Base-by-base conservation (phyloP, 2,797 vertebrate genomes). In the Halcyon smyrnensis region DNA sequence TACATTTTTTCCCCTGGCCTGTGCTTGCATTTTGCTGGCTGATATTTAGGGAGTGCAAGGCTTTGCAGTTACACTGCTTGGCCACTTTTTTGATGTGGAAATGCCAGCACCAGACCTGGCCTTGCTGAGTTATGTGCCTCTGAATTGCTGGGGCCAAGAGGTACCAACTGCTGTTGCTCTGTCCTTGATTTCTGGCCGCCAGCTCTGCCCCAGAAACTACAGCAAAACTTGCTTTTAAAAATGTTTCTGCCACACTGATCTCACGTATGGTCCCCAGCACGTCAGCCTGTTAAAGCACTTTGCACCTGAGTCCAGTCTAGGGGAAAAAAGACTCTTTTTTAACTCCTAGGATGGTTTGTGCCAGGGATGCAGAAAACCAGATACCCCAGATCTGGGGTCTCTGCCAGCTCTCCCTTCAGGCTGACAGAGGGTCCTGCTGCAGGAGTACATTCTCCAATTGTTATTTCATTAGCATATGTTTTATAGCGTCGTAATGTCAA, bases 391-490 rank as follows among this genome's bases (percentile, higher is more conserved):
- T 76, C 54, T 87, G 87, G 87, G 83, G 90, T 90, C 48, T 50
- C 43, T 95, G 96, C 96, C 93, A 96, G 85, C 77, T 94, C 56
- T 95, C 39, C 77, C 70, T 76, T 92, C 68, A 57, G 70, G 45
- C 91, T 84, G 77, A 87, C 83, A 60, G 85, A 96, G 93, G 91
- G 95, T 95, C 94, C 90, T 96, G 80, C 75, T 77, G 85, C 85
- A 95, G 65, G 77, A 94, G 63, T 63, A 70, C 76, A 64, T 94
- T 95, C 87, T 89, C 86, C 93, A 95, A 82, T 96, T 94, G 89
- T 96, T 97, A 89, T 96, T 95, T 95, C 95, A 94, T 96, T 95
- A 96, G 88, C 90, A 87, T 94, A 51, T 96, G 96, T 93, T 96
- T 96, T 93, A 90, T 95, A 95, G 90, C 83, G 68, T 73, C 0